Evolutionary conservation across 1,140 invertebrate genomes (phyloP).

Genomic region (Popillia japonica): DNA sequence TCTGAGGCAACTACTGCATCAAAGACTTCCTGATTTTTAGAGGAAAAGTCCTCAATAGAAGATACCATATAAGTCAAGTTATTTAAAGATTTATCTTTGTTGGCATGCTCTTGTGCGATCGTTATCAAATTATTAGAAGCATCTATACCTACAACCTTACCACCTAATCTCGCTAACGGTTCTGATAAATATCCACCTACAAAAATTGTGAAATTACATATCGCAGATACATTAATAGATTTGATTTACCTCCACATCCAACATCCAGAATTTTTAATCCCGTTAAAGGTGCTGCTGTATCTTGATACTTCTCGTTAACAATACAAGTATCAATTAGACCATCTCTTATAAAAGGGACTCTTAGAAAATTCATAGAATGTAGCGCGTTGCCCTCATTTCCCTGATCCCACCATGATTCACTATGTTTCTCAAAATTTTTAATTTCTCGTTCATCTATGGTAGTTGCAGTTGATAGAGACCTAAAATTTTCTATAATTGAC

Average conservation of each 20-base stretch:
- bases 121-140: slow-evolving; percentile 71
- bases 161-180: slow-evolving; percentile 67
- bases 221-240: background rate
- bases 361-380: slow-evolving; percentile 40
- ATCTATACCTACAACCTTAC: slow-evolving; percentile 78
- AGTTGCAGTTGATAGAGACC: background rate
- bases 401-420: slow-evolving; percentile 67
- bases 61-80: background rate
- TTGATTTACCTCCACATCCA: slow-evolving; percentile 43
- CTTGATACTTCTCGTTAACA: background rate
- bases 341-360: slow-evolving; percentile 43
- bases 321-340: slow-evolving; percentile 41
- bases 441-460: slow-evolving; percentile 30
- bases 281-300: slow-evolving; percentile 37
- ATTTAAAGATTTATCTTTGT: background rate
- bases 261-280: slow-evolving; percentile 45
- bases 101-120: slow-evolving; percentile 50
- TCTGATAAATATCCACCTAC: slow-evolving; percentile 43
- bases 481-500: background rate
- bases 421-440: slow-evolving; percentile 20
- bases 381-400: background rate
- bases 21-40: too few relatives aligned
- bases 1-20: too few relatives aligned
- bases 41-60: slow-evolving; percentile 4
- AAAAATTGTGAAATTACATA: background rate